Evolutionary conservation across 37 sponge, comb jelly and placozoan genomes (phyloP), one percentile per base, ranked within the genome.

Genomic region (Spongilla lacustris): DNA sequence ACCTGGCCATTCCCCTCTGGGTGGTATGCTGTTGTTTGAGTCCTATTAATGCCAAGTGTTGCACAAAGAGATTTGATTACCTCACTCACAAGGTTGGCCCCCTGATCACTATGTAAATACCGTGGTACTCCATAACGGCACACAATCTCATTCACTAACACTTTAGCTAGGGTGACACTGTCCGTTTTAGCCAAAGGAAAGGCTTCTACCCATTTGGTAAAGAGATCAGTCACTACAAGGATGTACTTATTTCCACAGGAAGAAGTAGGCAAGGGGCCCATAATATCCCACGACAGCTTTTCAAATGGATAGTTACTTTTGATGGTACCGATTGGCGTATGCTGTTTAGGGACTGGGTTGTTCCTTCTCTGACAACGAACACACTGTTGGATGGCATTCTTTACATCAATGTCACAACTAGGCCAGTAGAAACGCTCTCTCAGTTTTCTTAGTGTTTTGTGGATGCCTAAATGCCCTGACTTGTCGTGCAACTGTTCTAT

Each of bases 1-100:
- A 89, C 85, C 74, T 81, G 81, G 25, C 85, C 90, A 77, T 88
- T 88, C 0, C 89, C 72, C 68, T 82, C 78, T 31, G 89, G 84
- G 80, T 88, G 88, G 23, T 81, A 73, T 13, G 81, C 76, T 21
- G 81, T 76, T 27, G 81, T 80, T 13, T 33, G 67, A 22, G 67
- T 81, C 69, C 37, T 27, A 19, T 81, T 41, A 37, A 87, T 30
- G 4, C 81, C 76, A 0, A 80, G 68, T 22, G 66, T 35, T n/a
- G 27, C 21, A 26, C 83, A 88, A 17, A 88, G 19, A 6, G 24
- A 25, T 13, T 66, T 25, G 6, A 82, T 66, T 27, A 87, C 24
- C 25, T 26, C 41, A 12, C 80, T 49, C 24, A 19, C 21, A 32
- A 78, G 49, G 68, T 80, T 81, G 22, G 76, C 69, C 9, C 88